phyloP scores from a whole-genome alignment of 2,113 vertebrate genomes.

The Megaptera novaeangliae region DNA sequence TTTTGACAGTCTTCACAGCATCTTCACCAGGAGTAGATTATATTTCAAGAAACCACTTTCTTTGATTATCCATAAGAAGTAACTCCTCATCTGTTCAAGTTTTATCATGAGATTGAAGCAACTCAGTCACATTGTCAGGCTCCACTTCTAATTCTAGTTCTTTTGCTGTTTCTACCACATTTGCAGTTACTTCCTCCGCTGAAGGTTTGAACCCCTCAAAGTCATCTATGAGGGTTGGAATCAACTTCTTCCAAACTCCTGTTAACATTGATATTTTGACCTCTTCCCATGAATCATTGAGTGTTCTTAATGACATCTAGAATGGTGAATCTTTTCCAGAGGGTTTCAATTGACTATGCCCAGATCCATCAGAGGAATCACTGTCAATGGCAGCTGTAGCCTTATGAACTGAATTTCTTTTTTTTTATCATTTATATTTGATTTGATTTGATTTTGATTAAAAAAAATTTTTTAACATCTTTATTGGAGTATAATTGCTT shows the following conservation, averaged over 20 bases:
- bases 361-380: neutral
- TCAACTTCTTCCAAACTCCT: neutral
- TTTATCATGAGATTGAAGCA: neutral
- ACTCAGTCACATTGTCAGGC: neutral
- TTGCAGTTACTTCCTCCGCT: neutral
- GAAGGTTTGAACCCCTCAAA: neutral
- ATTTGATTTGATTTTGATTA: too few relatives aligned
- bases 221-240: neutral
- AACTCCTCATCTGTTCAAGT: neutral
- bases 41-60: neutral
- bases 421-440: too few relatives aligned
- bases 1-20: neutral
- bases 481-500: too few relatives aligned
- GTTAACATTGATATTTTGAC: neutral
- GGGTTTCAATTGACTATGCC: neutral
- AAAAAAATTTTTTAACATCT: too few relatives aligned
- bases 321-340: neutral
- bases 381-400: neutral
- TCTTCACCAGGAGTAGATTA: neutral
- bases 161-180: neutral
- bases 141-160: neutral
- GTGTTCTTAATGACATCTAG: neutral
- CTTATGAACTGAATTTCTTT: neutral
- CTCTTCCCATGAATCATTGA: neutral
- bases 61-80: neutral